Base-by-base conservation (phyloP, 2,888 invertebrate species). In the Caenorhabditis zanzibari region DNA sequence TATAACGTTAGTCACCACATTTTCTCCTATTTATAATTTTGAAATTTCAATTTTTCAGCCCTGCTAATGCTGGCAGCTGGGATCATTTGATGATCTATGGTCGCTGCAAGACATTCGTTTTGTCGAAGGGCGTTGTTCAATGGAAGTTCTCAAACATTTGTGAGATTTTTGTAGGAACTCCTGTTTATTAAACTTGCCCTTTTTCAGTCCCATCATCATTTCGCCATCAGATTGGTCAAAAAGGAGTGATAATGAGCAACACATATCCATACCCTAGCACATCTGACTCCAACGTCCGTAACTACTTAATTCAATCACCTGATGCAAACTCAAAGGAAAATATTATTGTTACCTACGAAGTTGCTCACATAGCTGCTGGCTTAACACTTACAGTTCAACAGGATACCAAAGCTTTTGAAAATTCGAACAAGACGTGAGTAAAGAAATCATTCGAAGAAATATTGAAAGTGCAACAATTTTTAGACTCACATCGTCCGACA, bases 241-340 rank as follows among this genome's bases (percentile, higher is more conserved):
- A 71, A 41, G 77, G 77, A 16, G 77, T 77, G 7, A 77, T 77
- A 54, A 77, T 77, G 77, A 77, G 56, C 28, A 19, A 54, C 9
- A 41, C 26, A 0, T 77, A 32, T 24, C 77, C 77, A 1, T 77
- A 77, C n/a, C 12, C 32, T 1, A 47, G 7, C 2, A 22, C 32
- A 2, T 22, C 28, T 7, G 19, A 41, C 12, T 16, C n/a, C 5
- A 38, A 1, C 3, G 16, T 19, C 10, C n/a, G 19, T 6, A 71
- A 71, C 12, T 71, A 71, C n/a, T 47, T 77, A 61, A 77, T 77
- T 32, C 71, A 71, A 35, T 12, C 63, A 19, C 77, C 77, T 32
- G 24, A 41, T 49, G 16, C 38, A 2, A 38, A 28, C 12, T 14
- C 16, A 5, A 61, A 69, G 32, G 44, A 68, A 19, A 63, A 77